These are phyloP conservation scores for Microcebus tavaratra DNA, from an alignment of 2,113 vertebrate species.

Conservation along the genomic window DNA sequence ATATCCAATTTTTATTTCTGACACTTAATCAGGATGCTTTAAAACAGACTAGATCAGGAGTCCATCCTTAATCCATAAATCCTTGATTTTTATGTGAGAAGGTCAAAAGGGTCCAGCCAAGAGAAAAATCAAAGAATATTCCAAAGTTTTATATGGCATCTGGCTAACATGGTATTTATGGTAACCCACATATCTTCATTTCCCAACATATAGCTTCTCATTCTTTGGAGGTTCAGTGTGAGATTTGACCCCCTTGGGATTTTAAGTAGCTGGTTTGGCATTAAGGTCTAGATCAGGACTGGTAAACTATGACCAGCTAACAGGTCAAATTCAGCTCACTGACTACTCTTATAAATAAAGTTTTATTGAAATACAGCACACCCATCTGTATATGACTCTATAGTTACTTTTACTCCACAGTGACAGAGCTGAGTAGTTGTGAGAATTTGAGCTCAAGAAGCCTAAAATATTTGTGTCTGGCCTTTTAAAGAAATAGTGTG, in stretches of 20 bases:
- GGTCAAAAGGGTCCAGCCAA: background rate
- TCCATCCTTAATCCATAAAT: background rate
- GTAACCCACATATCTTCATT: background rate
- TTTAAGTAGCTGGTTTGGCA: background rate
- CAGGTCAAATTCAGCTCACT: background rate
- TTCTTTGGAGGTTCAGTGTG: background rate
- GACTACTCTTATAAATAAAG: background rate
- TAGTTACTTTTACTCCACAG: background rate
- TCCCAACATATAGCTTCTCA: background rate
- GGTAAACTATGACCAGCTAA: background rate
- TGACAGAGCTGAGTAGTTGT: background rate
- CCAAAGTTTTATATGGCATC: background rate
- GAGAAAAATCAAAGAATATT: background rate
- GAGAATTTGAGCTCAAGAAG: background rate
- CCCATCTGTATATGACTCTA: background rate
- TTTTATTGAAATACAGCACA: background rate
- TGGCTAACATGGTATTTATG: background rate
- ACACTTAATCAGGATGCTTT: slow-evolving; percentile 8
- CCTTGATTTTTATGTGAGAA: background rate
- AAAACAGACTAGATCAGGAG: background rate
- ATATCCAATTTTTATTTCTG: background rate
- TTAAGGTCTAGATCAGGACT: background rate
- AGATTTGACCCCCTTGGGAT: background rate
- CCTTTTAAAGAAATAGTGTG: background rate
- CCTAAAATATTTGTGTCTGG: background rate